Evolutionary conservation across 2,888 invertebrate genomes (phyloP).

Genomic region (Eupithecia inturbata): DNA sequence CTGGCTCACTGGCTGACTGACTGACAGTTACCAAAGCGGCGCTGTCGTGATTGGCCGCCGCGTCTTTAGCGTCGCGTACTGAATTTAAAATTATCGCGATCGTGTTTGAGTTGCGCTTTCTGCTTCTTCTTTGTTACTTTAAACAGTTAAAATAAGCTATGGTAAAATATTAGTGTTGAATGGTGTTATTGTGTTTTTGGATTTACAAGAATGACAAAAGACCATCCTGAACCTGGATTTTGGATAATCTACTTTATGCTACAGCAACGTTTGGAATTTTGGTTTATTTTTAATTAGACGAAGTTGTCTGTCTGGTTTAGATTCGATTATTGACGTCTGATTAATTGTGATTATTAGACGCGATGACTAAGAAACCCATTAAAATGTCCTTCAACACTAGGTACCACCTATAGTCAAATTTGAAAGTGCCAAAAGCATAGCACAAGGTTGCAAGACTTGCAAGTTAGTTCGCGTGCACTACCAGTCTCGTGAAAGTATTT

Average conservation of each 20-base stretch:
- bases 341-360: constrained; percentile 17
- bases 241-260: constrained; percentile 48
- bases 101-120: constrained; percentile 62
- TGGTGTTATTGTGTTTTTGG: constrained; percentile 55
- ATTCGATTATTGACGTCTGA: constrained; percentile 20
- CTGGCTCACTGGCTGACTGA: constrained; percentile 76
- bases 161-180: constrained; percentile 51
- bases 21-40: constrained; percentile 80
- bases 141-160: constrained; percentile 52
- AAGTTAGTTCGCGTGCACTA: constrained; percentile 70
- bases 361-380: constrained; percentile 42
- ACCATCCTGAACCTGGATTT: constrained; percentile 41
- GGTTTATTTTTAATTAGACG: constrained; percentile 20
- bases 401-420: constrained; percentile 31
- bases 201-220: constrained; percentile 47
- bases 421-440: constrained; percentile 45
- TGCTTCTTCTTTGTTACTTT: constrained; percentile 55
- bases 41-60: constrained; percentile 75
- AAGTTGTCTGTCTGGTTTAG: constrained; percentile 23
- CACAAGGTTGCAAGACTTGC: constrained; percentile 59
- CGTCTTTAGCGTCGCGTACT: constrained; percentile 57
- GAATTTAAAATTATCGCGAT: constrained; percentile 74
- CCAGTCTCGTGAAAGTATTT: constrained; percentile 81
- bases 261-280: constrained; percentile 39
- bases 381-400: constrained; percentile 38